Base-by-base conservation (phyloP, 2,113 vertebrate species). In the Corvus moneduloides region DNA sequence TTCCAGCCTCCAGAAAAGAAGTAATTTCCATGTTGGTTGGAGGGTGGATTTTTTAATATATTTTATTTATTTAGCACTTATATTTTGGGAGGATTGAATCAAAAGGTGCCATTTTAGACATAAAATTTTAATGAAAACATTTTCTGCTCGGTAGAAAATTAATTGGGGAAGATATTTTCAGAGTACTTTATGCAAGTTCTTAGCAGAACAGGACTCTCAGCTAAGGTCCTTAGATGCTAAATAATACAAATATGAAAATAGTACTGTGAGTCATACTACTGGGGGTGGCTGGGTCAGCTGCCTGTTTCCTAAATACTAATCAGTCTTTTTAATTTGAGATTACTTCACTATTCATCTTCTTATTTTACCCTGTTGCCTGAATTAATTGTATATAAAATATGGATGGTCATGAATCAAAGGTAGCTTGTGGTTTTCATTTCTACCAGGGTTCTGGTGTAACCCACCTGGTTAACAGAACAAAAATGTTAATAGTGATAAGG, bases 171-270 rank as follows among this genome's bases (percentile, higher is more conserved):
- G 71, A 71, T 95, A 86, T 80, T 95, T 83, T 93, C 43, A 56
- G 59, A 68, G 48, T 80, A 59, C 11, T 93, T 96, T 76, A 79
- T 91, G 64, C 69, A 89, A 56, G 74, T 89, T 90, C 44, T 81
- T 87, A 69, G 67, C 75, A 56, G 75, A 93, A 77, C 61, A 86
- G 85, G 56, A 61, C 64, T 95, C 80, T 86, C 39, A 81, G 51
- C 48, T 93, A 81, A 67, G 43, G 72, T 90, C 79, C 94, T 94
- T 67, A 93, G 39, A 67, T 94, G 32, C 66, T 94, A 93, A 86
- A 74, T 92, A 89, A 92, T 90, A 94, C 48, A 93, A 90, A 95
- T 93, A 95, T 83, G 78, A 87, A 95, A 87, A 96, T 72, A 92
- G 73, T 84, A 49, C 71, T 44, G 52, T 95, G 88, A 96, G 61